Evolutionary conservation across 2,113 vertebrate species (phyloP), one percentile per base, ranked within the genome.

Genomic region (Tychaedon coryphoeus): DNA sequence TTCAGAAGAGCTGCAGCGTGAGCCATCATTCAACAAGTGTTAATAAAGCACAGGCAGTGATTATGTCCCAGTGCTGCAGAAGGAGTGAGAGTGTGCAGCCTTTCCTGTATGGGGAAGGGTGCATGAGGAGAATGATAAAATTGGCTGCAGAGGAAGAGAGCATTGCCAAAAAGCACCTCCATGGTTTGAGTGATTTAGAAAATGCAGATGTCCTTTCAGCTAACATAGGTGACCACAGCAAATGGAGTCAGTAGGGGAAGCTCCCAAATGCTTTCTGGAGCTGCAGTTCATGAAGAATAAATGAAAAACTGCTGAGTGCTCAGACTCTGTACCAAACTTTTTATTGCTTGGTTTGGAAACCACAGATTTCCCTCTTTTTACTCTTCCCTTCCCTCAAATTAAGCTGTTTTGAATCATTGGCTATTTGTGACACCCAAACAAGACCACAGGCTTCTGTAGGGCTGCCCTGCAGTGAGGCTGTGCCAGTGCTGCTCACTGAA

Each of bases 291-390:
- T 72, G 87, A 66, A 77, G 88, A 79, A 43, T 90, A 96, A 97
- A 96, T 96, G 90, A 83, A 70, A 96, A 96, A 95, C 95, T 93
- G 94, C 90, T 96, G 95, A 96, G 82, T 88, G 85, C 77, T 97
- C 87, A 69, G 67, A 47, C 67, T 84, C 62, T 53, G 16, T 69
- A 86, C 81, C 81, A 77, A 90, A 93, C 54, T 91, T 96, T 94
- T 94, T 94, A 94, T 96, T 96, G 95, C 91, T 86, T 93, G 84
- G 80, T 95, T 95, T 92, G 84, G 75, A 92, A 95, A 96, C 96
- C 96, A 86, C 94, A 94, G 33, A 90, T 94, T 96, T 95, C 95
- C 82, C 89, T 61, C 79, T 69, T 91, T 78, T 86, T 90, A 77
- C 64, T 93, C 60, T 75, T 96, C 45, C 66, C 78, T 95, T 94